phyloP scores from a whole-genome alignment of 2,888 invertebrate genomes.

The Myopa tessellatipennis region DNA sequence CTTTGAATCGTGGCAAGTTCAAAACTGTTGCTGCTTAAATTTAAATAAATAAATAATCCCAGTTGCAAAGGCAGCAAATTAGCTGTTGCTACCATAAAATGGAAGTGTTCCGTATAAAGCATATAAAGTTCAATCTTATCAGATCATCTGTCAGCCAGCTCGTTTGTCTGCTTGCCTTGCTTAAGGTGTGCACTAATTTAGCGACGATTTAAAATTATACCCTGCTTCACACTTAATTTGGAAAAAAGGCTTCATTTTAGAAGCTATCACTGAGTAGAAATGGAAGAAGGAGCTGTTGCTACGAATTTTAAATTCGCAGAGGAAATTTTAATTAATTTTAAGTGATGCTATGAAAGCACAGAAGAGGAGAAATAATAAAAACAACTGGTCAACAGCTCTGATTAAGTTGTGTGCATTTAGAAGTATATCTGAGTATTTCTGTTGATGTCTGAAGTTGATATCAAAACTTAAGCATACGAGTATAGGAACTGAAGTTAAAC shows the following conservation, averaged over 20 bases:
- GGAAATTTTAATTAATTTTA: no score
- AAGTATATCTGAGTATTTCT: no score
- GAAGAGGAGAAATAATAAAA: no score
- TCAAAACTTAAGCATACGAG: no score
- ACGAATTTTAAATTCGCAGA: no score
- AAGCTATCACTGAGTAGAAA: no score
- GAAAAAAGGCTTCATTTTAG: neutral
- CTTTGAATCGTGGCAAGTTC: neutral
- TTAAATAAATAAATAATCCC: slow-evolving; percentile 30
- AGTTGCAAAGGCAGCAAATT: slow-evolving; percentile 31
- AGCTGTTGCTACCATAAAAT: slow-evolving; percentile 16
- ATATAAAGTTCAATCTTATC: slow-evolving; percentile 8
- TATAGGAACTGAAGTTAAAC: no score
- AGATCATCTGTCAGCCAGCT: slow-evolving; percentile 23
- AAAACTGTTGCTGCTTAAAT: slow-evolving; percentile 21
- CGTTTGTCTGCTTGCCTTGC: slow-evolving; percentile 6
- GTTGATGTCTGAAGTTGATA: no score
- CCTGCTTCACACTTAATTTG: neutral
- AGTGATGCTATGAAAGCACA: no score
- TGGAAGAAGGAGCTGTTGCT: no score
- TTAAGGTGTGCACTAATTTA: slow-evolving; percentile 18
- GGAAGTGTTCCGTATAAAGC: neutral
- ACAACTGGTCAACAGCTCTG: no score
- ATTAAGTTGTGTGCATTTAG: no score
- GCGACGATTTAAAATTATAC: slow-evolving; percentile 9